Base-by-base conservation (phyloP, 2,888 invertebrate species). In the Coleophora deauratella region DNA sequence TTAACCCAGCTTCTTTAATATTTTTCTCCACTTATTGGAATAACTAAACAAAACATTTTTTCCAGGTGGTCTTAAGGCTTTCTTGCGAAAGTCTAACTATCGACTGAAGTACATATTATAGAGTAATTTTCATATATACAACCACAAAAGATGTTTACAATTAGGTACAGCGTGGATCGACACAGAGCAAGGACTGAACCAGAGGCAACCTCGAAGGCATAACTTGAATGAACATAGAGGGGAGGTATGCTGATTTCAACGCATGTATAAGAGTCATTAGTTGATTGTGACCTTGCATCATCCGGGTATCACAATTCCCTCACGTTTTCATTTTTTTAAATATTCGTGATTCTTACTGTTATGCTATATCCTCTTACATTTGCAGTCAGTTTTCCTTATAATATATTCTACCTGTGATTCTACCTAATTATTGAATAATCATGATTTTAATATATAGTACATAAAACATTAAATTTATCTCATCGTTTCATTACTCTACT, bases 121-220 rank as follows among this genome's bases (percentile, higher is more conserved):
- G 31, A 44, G 41, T 41, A 43, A 48, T 51, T 54, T 52, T 47
- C 49, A 53, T 52, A 47, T 53, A 52, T 50, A 51, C 41, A 40
- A 44, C 41, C 41, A 28, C 37, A 36, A 36, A 36, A 45, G 40
- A 41, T 31, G 40, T 43, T 38, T 38, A 38, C 41, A 40, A 41
- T 36, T 45, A 36, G 33, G 33, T 41, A 43, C 34, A 43, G 52
- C 38, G 46, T 49, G 41, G 35, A 38, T 38, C 48, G 39, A 43
- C 52, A 57, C 39, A 57, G 59, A 59, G 52, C 54, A 55, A 43
- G 49, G 44, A 55, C 49, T 46, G 41, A 46, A 35, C 14, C 42
- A 55, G 57, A 57, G 50, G 44, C 46, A 40, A 43, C 51, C 37
- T 38, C 35, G 41, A 38, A 45, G 43, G 42, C 39, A 36, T 47